phyloP scores from a whole-genome alignment of 2,113 vertebrate genomes.

The Tupaia chinensis region DNA sequence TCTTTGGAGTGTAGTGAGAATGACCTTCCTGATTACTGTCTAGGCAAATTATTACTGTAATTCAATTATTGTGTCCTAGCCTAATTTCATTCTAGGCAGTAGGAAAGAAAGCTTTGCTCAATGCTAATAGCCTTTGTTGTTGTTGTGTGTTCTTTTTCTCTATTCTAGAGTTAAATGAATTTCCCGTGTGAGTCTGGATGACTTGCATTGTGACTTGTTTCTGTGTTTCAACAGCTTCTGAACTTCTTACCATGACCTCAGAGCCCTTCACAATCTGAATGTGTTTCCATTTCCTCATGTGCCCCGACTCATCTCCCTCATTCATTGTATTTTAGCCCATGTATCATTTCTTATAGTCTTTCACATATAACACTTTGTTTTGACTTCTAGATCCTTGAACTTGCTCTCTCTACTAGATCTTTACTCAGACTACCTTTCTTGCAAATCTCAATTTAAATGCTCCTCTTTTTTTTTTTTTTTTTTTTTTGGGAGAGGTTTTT shows the following conservation, averaged over 20 bases:
- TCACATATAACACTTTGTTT: background rate
- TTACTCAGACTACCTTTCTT: background rate
- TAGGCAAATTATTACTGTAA: constrained; percentile 22
- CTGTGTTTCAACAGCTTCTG: background rate
- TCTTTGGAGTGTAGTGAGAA: constrained; percentile 20
- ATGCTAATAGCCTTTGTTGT: constrained; percentile 9
- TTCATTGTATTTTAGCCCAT: background rate
- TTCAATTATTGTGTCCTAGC: constrained; percentile 54
- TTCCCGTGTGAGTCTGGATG: constrained; percentile 14
- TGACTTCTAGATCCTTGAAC: background rate
- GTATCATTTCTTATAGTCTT: background rate
- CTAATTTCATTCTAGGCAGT: constrained; percentile 43
- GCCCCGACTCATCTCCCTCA: background rate
- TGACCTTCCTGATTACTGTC: background rate
- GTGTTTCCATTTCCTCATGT: rapidly evolving
- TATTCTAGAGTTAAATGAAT: constrained; percentile 30
- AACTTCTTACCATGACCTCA: background rate
- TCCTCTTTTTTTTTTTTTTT: too few species aligned
- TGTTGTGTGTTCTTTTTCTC: constrained; percentile 5
- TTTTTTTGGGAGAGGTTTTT: too few species aligned
- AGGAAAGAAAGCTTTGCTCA: constrained; percentile 50
- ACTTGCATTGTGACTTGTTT: background rate
- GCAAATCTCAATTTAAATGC: constrained; percentile 16
- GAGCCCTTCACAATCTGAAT: background rate
- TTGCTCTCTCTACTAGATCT: background rate